phyloP scores from a whole-genome alignment of 1,140 invertebrate species.

The Cotesia chilonis region DNA sequence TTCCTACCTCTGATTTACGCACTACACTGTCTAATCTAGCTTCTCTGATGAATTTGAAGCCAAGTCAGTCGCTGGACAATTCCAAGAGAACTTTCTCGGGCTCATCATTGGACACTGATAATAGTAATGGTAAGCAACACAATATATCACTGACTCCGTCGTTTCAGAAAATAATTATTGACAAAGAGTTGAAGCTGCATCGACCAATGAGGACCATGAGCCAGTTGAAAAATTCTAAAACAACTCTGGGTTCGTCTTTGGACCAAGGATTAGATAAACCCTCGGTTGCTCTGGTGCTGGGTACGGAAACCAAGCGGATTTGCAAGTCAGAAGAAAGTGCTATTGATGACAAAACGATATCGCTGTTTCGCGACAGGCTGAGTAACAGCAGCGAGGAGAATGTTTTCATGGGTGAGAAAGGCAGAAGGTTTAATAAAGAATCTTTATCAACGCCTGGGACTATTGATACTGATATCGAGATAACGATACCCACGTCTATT shows the following conservation, averaged over 20 bases:
- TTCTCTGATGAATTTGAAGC: conserved; percentile 68
- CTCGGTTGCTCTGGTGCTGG: conserved; percentile 48
- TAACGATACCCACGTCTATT: conserved; percentile 60
- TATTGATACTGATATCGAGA: conserved; percentile 59
- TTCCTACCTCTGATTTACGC: conserved; percentile 75
- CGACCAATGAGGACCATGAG: conserved; percentile 54
- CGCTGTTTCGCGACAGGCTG: conserved; percentile 47
- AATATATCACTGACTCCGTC: conserved; percentile 54
- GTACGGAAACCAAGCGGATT: conserved; percentile 57
- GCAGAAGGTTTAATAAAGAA: conserved; percentile 35
- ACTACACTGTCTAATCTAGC: conserved; percentile 79
- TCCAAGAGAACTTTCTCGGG: conserved; percentile 64
- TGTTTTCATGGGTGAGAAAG: conserved; percentile 48
- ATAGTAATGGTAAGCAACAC: conserved; percentile 50
- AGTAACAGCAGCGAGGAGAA: conserved; percentile 48
- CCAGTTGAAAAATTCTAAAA: conserved; percentile 56
- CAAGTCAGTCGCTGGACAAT: conserved; percentile 60
- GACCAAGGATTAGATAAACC: conserved; percentile 66
- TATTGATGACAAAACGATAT: conserved; percentile 55
- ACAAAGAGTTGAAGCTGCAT: conserved; percentile 51
- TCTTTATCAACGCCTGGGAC: conserved; percentile 13
- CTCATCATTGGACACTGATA: conserved; percentile 61
- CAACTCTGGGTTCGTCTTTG: conserved; percentile 62
- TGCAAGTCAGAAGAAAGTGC: conserved; percentile 64
- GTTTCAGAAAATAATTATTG: conserved; percentile 58